Conservation (phyloP, 2,888 invertebrate species). For the Sarcophaga rosellei region DNA sequence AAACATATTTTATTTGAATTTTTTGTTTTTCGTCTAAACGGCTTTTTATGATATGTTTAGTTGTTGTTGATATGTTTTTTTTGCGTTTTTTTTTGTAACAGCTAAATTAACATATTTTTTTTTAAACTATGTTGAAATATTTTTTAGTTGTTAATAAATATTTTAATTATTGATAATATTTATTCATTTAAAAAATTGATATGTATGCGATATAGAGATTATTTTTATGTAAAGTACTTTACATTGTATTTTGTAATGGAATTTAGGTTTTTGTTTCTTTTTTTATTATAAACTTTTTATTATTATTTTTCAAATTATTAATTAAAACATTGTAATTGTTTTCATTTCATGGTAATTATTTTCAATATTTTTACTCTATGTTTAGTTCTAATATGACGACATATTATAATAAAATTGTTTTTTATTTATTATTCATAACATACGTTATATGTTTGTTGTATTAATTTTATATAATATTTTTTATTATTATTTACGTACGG, state of each 20-base stretch:
- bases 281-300: neutral
- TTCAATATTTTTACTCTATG: too few relatives aligned
- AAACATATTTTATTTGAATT: neutral
- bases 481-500: too few relatives aligned
- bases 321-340: conserved; percentile 7
- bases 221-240: neutral
- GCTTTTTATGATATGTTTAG: neutral
- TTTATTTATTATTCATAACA: too few relatives aligned
- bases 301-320: neutral
- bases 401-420: too few relatives aligned
- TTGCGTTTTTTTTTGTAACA: too few relatives aligned
- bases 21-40: neutral
- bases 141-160: neutral
- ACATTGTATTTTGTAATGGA: neutral
- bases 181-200: neutral
- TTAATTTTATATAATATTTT: too few relatives aligned
- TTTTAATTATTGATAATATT: neutral
- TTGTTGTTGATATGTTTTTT: neutral
- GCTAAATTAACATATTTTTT: neutral
- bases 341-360: too few relatives aligned
- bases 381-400: too few relatives aligned
- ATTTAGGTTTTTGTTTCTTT: neutral
- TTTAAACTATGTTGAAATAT: neutral
- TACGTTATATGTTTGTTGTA: too few relatives aligned
- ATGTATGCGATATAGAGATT: neutral